phyloP scores from a whole-genome alignment of 1,140 invertebrate species.

The Zaprionus taronus region DNA sequence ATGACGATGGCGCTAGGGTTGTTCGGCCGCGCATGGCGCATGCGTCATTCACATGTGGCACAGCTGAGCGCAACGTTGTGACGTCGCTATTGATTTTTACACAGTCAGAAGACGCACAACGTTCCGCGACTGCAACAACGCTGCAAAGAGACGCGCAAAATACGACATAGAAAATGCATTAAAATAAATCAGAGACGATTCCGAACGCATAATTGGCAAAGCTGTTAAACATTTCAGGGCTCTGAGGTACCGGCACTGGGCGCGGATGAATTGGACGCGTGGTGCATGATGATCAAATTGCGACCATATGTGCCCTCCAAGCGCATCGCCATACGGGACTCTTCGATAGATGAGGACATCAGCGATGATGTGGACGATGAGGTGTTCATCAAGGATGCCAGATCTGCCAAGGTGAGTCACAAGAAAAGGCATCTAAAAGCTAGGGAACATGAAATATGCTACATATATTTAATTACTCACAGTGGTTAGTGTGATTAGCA shows the following conservation, averaged over 20 bases:
- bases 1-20: slow-evolving; percentile 13
- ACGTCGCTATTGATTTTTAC: slow-evolving; percentile 76
- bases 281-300: slow-evolving; percentile 80
- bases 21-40: slow-evolving; percentile 32
- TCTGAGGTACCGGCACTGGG: slow-evolving; percentile 8
- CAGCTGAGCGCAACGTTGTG: slow-evolving; percentile 63
- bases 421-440: background rate
- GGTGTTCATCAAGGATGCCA: slow-evolving; percentile 90
- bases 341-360: slow-evolving; percentile 82
- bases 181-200: background rate
- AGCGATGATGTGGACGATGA: slow-evolving; percentile 90
- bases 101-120: slow-evolving; percentile 59
- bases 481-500: background rate
- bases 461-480: background rate
- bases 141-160: slow-evolving; percentile 34
- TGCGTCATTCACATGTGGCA: slow-evolving; percentile 17
- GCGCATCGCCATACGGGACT: slow-evolving; percentile 81
- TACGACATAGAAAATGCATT: slow-evolving; percentile 25
- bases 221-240: slow-evolving; percentile 31
- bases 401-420: slow-evolving; percentile 84
- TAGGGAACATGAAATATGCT: background rate
- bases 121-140: slow-evolving; percentile 41
- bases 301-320: slow-evolving; percentile 84
- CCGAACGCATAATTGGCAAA: background rate
- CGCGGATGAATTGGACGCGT: slow-evolving; percentile 25